phyloP scores from a whole-genome alignment of 1,140 invertebrate genomes.

The Thaumatotibia leucotreta region DNA sequence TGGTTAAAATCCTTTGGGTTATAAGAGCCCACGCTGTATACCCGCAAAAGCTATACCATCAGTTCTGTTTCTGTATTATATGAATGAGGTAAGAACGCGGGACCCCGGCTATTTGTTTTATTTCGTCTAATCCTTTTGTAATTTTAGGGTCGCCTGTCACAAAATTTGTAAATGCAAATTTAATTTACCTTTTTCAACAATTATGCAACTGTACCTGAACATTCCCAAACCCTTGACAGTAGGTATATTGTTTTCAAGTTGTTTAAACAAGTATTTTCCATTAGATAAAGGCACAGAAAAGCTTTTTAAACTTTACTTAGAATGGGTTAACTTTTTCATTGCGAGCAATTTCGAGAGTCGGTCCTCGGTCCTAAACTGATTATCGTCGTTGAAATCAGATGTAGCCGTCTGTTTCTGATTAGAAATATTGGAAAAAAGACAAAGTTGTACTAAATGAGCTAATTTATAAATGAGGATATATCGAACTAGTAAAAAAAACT shows the following conservation, averaged over 20 bases:
- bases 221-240: not conserved
- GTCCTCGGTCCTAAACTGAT: not conserved
- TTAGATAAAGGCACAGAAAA: slow-evolving; percentile 7
- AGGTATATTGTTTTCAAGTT: slow-evolving; percentile 6
- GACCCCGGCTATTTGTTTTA: not conserved
- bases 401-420: not conserved
- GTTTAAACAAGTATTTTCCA: slow-evolving; percentile 7
- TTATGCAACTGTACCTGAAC: not conserved
- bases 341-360: not conserved
- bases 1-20: no score
- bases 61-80: no score
- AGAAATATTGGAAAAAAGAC: not conserved
- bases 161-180: not conserved
- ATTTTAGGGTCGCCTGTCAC: not conserved
- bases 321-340: slow-evolving; percentile 11
- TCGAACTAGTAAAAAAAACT: no score
- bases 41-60: no score
- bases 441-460: no score
- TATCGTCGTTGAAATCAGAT: not conserved
- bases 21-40: no score
- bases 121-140: not conserved
- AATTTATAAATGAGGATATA: no score
- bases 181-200: not conserved
- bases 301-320: slow-evolving; percentile 10
- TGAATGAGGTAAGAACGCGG: no score